These are phyloP conservation scores for Tridacna crocea DNA, from an alignment of 2,888 invertebrate genomes.

Conservation along the genomic window DNA sequence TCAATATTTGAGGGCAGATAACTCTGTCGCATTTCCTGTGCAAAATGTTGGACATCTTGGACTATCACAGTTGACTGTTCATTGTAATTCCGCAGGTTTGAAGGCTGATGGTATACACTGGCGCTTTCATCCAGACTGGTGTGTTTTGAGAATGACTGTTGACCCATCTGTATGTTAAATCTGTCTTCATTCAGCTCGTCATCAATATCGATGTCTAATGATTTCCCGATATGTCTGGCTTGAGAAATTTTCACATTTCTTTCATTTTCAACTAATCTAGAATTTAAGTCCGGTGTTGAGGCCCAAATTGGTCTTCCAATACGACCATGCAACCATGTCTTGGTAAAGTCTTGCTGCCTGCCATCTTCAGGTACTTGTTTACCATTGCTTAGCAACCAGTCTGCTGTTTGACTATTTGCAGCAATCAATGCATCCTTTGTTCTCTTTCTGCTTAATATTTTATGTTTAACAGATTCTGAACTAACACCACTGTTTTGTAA, in stretches of 20 bases:
- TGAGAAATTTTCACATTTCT: background rate
- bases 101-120: background rate
- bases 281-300: slow-evolving; percentile 51
- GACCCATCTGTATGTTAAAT: background rate
- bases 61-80: slow-evolving; percentile 1
- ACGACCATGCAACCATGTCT: slow-evolving; percentile 1
- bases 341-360: background rate
- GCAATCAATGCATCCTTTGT: slow-evolving; percentile 50
- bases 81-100: background rate
- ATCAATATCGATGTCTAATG: background rate
- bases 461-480: slow-evolving; percentile 21
- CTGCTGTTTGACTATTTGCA: slow-evolving; percentile 50
- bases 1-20: slow-evolving; percentile 34
- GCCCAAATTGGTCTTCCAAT: slow-evolving; percentile 45
- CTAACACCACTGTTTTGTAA: background rate
- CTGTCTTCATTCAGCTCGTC: slow-evolving; percentile 2
- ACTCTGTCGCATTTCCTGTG: slow-evolving; percentile 19
- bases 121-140: slow-evolving; percentile 3
- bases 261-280: slow-evolving; percentile 1
- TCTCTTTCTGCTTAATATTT: slow-evolving; percentile 29
- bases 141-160: background rate
- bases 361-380: slow-evolving; percentile 5
- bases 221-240: background rate
- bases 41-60: background rate
- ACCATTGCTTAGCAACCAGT: slow-evolving; percentile 53